These are phyloP conservation scores for Rhodeus uyekii DNA, from an alignment of 2,797 vertebrate species.

Conservation along the genomic window DNA sequence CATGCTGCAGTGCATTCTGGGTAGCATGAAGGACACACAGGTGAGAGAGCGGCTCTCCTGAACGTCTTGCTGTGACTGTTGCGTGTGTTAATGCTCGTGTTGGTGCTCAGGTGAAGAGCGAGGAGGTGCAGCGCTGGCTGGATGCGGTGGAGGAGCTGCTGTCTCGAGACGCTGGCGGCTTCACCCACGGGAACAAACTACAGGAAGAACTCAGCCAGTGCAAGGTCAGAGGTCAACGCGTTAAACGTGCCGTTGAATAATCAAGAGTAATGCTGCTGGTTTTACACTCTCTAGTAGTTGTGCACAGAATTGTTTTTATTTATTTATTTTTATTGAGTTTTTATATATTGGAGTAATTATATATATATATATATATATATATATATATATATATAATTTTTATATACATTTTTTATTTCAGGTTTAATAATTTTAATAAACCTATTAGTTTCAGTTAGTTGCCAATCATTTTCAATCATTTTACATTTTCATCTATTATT, in stretches of 20 bases:
- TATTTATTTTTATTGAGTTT: background rate
- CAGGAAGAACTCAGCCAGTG: conserved; percentile 88
- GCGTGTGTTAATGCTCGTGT: background rate
- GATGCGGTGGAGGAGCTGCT: conserved; percentile 84
- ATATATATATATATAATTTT: no score
- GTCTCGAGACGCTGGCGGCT: conserved; percentile 74
- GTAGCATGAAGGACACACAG: conserved; percentile 87
- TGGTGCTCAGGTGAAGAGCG: conserved; percentile 74
- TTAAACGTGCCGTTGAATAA: background rate
- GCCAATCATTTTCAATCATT: background rate
- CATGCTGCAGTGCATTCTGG: conserved; percentile 78
- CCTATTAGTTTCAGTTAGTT: background rate
- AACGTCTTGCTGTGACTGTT: background rate
- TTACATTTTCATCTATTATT: background rate
- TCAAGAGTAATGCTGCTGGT: background rate
- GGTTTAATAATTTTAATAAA: no score
- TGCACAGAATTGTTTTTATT: background rate
- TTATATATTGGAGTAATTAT: background rate
- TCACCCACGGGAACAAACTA: conserved; percentile 73
- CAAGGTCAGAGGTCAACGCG: conserved; percentile 73
- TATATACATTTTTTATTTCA: background rate
- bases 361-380: no score
- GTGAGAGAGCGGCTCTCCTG: conserved; percentile 68
- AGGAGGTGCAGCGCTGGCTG: conserved; percentile 85
- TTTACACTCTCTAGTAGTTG: background rate